Evolutionary conservation across 2,888 invertebrate species (phyloP).

Genomic region (Polia nebulosa): DNA sequence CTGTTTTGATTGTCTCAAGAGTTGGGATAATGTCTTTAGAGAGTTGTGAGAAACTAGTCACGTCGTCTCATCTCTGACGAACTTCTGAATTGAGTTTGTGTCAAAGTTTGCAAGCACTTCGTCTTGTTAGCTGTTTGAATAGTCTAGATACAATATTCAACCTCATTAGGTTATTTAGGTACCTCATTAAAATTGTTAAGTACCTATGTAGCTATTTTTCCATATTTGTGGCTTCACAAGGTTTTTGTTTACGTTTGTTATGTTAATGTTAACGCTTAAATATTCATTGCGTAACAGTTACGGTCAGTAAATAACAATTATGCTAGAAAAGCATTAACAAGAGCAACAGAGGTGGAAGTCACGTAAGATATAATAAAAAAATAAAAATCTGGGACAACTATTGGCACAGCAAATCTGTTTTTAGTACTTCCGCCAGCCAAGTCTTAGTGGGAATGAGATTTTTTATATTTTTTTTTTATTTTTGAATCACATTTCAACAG

Average conservation of each 20-base stretch:
- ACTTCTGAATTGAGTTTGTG: conserved; percentile 33
- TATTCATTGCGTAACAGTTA: conserved; percentile 54
- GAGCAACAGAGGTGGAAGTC: conserved; percentile 56
- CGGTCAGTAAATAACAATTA: conserved; percentile 54
- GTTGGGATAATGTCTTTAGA: conserved; percentile 43
- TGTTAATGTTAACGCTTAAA: conserved; percentile 50
- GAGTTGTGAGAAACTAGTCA: conserved; percentile 42
- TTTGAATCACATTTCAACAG: conserved; percentile 57
- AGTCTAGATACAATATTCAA: conserved; percentile 5
- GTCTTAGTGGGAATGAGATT: conserved; percentile 43
- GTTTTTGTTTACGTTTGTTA: conserved; percentile 46
- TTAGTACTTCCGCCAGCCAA: conserved; percentile 37
- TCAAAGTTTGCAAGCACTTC: conserved; percentile 25
- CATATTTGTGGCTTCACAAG: conserved; percentile 27
- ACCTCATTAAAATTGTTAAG: conserved; percentile 29
- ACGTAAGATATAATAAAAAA: conserved; percentile 65
- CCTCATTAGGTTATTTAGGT: conserved; percentile 26
- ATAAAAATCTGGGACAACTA: conserved; percentile 59
- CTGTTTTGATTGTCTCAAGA: conserved; percentile 39
- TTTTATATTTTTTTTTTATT: not conserved
- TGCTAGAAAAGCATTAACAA: conserved; percentile 51
- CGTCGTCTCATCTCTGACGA: conserved; percentile 19
- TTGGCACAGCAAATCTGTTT: conserved; percentile 55
- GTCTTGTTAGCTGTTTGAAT: not conserved
- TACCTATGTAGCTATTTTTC: conserved; percentile 11